phyloP scores from a whole-genome alignment of 2,888 invertebrate species.

The Asteroscopus sphinx region DNA sequence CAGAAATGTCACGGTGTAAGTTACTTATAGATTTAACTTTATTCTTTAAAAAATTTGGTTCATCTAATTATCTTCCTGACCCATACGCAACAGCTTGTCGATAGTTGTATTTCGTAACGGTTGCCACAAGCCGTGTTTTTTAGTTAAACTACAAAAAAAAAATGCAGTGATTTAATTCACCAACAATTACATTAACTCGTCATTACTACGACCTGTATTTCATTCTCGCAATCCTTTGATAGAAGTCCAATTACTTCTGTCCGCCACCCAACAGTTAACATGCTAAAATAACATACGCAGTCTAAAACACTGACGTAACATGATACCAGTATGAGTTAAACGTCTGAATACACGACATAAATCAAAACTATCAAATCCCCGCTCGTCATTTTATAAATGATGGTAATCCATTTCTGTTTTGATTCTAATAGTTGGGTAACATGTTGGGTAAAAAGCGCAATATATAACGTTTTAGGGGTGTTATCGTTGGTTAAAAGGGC shows the following conservation, averaged over 20 bases:
- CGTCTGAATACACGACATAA: constrained; percentile 39
- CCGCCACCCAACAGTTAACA: constrained; percentile 20
- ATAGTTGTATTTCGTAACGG: no score
- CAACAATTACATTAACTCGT: background rate
- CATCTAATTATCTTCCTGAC: no score
- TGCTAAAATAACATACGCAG: constrained; percentile 35
- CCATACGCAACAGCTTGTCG: no score
- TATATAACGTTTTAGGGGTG: constrained; percentile 52
- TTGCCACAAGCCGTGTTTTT: no score
- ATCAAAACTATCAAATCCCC: constrained; percentile 50
- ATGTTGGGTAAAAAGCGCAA: constrained; percentile 47
- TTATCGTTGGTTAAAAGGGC: constrained; percentile 61
- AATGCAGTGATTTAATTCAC: no score
- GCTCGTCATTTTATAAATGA: constrained; percentile 56
- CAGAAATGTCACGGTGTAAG: no score
- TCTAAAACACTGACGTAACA: constrained; percentile 37
- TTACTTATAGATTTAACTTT: no score
- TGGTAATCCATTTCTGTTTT: constrained; percentile 58
- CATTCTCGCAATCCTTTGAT: constrained; percentile 19
- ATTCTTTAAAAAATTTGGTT: no score
- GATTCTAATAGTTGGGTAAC: constrained; percentile 53
- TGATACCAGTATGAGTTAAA: constrained; percentile 48
- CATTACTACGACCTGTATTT: background rate
- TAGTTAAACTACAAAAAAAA: no score
- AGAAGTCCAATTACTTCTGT: constrained; percentile 29